Evolutionary conservation across 2,113 vertebrate genomes (phyloP).

Genomic region (Nyctibius bracteatus): DNA sequence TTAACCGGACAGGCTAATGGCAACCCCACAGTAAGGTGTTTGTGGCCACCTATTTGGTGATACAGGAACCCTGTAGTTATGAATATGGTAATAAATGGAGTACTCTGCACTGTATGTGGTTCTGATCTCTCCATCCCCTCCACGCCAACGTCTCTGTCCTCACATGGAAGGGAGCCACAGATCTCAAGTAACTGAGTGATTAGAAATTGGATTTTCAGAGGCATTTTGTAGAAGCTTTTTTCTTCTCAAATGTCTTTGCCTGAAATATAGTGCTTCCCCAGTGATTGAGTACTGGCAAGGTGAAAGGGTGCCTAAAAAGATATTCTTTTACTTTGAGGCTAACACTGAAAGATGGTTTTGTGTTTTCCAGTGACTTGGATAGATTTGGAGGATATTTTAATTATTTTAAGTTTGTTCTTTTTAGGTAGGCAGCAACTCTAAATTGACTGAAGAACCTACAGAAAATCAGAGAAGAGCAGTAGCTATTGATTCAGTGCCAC

Average conservation of each 20-base stretch:
- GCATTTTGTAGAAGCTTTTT: neutral
- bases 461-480: neutral
- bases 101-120: neutral
- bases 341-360: neutral
- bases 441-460: neutral
- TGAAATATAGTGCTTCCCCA: neutral
- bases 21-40: neutral
- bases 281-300: neutral
- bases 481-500: neutral
- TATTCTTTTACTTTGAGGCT: neutral
- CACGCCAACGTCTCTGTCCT: neutral
- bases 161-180: neutral
- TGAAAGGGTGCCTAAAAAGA: neutral
- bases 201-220: neutral
- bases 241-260: neutral
- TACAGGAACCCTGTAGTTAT: neutral
- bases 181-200: neutral
- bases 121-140: neutral
- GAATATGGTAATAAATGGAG: neutral
- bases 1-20: neutral
- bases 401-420: neutral
- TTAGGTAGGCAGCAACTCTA: neutral
- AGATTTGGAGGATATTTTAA: neutral
- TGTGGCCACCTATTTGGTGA: neutral
- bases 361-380: neutral